Evolutionary conservation across 1,140 invertebrate genomes (phyloP).

Genomic region (Ceratitis capitata): DNA sequence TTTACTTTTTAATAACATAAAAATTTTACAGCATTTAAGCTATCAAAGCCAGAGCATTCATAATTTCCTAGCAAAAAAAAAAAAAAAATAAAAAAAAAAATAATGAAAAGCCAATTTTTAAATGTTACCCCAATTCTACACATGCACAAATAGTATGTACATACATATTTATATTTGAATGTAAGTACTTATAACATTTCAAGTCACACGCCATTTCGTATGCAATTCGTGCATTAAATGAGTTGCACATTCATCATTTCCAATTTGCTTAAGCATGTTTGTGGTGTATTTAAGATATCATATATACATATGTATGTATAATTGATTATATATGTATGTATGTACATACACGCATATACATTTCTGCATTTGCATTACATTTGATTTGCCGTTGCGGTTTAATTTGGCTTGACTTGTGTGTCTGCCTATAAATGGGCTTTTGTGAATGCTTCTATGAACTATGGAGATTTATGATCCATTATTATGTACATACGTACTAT

Average conservation of each 20-base stretch:
- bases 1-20: neutral
- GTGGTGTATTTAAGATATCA: too few species aligned
- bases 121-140: slow-evolving; percentile 14
- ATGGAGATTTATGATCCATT: neutral
- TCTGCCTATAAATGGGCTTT: neutral
- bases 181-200: neutral
- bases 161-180: too few species aligned
- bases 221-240: slow-evolving; percentile 31
- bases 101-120: neutral
- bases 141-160: too few species aligned
- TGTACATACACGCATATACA: neutral
- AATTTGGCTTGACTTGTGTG: slow-evolving; percentile 6
- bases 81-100: neutral
- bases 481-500: neutral
- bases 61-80: neutral
- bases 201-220: slow-evolving; percentile 19
- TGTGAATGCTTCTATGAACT: neutral
- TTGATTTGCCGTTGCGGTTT: neutral
- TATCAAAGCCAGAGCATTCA: neutral
- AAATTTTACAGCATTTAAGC: neutral
- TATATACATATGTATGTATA: too few species aligned
- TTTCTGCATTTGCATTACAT: neutral
- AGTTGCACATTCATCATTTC: slow-evolving; percentile 23
- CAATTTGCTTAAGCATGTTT: too few species aligned
- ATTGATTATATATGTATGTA: neutral